Evolutionary conservation across 2,113 vertebrate species (phyloP).

Genomic region (Erpornis zantholeuca): DNA sequence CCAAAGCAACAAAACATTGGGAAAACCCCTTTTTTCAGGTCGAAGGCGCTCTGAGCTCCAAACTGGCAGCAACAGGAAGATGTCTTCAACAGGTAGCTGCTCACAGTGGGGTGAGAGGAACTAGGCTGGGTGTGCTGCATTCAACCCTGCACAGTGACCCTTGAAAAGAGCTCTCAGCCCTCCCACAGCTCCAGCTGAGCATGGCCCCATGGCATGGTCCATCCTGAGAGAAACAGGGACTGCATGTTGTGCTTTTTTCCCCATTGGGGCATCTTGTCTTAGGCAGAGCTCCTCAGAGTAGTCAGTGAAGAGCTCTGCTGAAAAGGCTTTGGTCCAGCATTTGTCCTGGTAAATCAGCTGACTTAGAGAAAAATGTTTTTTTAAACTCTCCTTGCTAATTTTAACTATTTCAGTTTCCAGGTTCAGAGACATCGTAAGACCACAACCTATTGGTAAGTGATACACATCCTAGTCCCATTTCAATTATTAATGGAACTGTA

Average conservation of each 20-base stretch:
- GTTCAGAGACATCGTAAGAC: fast-evolving
- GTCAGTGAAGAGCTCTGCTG: not conserved
- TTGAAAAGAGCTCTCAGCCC: not conserved
- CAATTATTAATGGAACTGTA: not conserved
- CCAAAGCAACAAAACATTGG: not conserved
- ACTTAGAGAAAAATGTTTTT: not conserved
- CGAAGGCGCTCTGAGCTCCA: too few species aligned
- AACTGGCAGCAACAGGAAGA: not conserved
- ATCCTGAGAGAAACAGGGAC: not conserved
- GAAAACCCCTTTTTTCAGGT: not conserved
- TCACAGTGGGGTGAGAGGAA: not conserved
- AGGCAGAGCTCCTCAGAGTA: not conserved
- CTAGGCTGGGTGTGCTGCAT: not conserved
- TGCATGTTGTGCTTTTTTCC: not conserved
- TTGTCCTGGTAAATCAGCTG: not conserved
- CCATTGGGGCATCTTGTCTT: not conserved
- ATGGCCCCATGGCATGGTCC: fast-evolving
- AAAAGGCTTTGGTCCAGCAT: not conserved
- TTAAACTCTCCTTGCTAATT: not conserved
- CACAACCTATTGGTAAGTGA: not conserved
- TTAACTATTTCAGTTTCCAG: not conserved
- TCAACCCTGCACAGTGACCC: fast-evolving
- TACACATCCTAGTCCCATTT: not conserved
- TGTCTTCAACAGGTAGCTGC: not conserved
- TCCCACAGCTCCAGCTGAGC: not conserved